Evolutionary conservation across 2,797 vertebrate species (phyloP).

Genomic region (Cynopterus sphinx): DNA sequence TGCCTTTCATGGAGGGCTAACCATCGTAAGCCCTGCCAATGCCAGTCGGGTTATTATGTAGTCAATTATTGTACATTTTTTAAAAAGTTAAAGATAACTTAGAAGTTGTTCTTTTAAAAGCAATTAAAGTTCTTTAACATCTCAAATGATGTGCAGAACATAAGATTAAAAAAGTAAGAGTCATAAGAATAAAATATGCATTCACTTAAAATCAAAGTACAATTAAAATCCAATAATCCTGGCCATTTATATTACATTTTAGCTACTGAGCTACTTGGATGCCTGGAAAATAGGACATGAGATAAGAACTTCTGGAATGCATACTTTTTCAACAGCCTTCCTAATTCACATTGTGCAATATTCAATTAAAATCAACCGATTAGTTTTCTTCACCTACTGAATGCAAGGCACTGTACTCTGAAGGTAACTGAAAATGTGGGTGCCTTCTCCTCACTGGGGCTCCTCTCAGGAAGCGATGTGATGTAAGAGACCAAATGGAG

Average conservation of each 20-base stretch:
- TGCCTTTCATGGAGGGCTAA: background rate
- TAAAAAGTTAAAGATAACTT: constrained; percentile 19
- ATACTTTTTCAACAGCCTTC: background rate
- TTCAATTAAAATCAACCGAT: background rate
- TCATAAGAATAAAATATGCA: constrained; percentile 32
- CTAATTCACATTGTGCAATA: background rate
- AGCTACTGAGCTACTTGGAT: background rate
- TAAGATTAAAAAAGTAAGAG: background rate
- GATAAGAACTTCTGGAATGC: background rate
- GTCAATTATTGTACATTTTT: background rate
- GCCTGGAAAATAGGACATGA: background rate
- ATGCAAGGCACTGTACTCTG: background rate
- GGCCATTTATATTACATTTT: background rate
- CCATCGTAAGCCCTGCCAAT: background rate
- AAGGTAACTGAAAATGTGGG: background rate
- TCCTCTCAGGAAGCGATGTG: background rate
- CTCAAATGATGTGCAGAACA: background rate
- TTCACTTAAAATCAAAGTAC: constrained; percentile 3
- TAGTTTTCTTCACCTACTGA: background rate
- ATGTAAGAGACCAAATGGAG: background rate
- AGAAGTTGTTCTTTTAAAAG: constrained; percentile 16
- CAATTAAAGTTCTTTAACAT: background rate
- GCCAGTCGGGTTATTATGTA: background rate
- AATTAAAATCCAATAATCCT: background rate
- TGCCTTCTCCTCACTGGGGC: background rate